Conservation (phyloP, 1,140 invertebrate species). For the Diachasma alloeum region DNA sequence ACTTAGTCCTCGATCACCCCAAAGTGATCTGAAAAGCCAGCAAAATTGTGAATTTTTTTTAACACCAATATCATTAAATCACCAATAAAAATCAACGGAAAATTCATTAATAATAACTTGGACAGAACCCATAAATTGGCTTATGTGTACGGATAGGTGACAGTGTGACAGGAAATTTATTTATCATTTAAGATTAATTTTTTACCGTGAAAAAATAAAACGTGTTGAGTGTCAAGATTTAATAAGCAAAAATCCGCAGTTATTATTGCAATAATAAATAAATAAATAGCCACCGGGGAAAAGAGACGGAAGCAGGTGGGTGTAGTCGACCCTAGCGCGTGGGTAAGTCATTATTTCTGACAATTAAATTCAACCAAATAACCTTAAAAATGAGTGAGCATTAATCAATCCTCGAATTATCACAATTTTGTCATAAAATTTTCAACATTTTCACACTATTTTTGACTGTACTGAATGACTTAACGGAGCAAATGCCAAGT, state of each 20-base stretch:
- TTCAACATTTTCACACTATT: neutral
- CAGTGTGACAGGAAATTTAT: constrained; percentile 6
- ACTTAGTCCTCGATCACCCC: neutral
- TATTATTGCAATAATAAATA: neutral
- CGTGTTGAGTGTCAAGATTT: neutral
- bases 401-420: neutral
- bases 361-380: neutral
- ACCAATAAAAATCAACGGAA: constrained; percentile 8
- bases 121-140: neutral
- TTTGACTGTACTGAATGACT: neutral
- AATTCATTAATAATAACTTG: neutral
- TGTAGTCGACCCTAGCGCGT: constrained; percentile 20
- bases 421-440: neutral
- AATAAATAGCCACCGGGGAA: constrained; percentile 13
- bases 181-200: neutral
- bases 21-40: neutral
- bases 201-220: neutral
- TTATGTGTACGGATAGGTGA: constrained; percentile 27
- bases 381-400: neutral
- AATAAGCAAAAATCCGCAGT: neutral
- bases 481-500: neutral
- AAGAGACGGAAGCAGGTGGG: constrained; percentile 18
- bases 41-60: constrained; percentile 5
- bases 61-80: neutral
- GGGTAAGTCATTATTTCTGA: neutral